phyloP scores from a whole-genome alignment of 2,113 vertebrate species.

The Ailurus styani region DNA sequence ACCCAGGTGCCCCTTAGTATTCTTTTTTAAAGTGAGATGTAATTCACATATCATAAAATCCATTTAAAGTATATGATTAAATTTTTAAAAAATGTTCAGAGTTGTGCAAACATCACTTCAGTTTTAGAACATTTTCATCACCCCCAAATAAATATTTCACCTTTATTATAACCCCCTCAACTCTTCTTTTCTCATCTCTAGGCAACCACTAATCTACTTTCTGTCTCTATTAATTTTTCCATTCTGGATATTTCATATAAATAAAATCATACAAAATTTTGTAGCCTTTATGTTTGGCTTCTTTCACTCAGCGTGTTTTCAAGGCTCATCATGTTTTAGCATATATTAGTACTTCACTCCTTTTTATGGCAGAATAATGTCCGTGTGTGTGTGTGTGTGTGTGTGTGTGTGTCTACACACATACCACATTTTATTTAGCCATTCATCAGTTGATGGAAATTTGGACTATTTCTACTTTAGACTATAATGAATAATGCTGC shows the following conservation, averaged over 20 bases:
- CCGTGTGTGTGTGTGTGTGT: neutral
- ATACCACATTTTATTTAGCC: neutral
- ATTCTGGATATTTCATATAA: neutral
- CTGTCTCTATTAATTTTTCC: neutral
- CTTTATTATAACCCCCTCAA: neutral
- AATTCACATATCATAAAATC: neutral
- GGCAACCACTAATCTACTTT: neutral
- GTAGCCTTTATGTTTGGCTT: neutral
- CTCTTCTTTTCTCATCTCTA: neutral
- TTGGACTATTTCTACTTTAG: neutral
- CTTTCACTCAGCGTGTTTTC: neutral
- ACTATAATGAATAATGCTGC: neutral
- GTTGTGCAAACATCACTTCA: neutral
- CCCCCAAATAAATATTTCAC: neutral
- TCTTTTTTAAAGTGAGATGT: neutral
- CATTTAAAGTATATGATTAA: neutral
- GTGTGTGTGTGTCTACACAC: neutral
- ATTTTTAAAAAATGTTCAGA: neutral
- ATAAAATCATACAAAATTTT: neutral
- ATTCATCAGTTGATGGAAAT: neutral
- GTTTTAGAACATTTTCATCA: neutral
- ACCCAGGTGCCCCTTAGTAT: neutral
- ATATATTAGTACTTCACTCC: neutral
- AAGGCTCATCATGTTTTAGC: neutral
- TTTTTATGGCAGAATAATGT: neutral